Percentiles rank a stretch among this genome's conserved stretches.
These are phyloP conservation scores for Platerodrilus igneus DNA, from an alignment of 2,888 invertebrate genomes.

Conservation along the genomic window DNA sequence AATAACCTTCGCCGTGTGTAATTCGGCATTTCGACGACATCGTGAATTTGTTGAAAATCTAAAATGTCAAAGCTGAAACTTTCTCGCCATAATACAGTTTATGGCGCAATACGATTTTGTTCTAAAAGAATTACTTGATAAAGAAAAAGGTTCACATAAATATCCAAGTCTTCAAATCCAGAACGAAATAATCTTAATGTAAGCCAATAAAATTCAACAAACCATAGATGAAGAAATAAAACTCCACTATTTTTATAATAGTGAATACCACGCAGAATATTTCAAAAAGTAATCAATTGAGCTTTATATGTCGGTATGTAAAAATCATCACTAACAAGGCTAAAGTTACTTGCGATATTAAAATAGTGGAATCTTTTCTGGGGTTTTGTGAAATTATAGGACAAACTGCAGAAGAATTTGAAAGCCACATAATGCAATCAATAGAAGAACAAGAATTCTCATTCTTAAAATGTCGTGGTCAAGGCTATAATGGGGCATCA, in stretches of 20 bases:
- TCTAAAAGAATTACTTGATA: constrained; percentile 3
- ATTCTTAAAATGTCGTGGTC: constrained; percentile 3
- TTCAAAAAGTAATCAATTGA: constrained; percentile 6
- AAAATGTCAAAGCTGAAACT: no score
- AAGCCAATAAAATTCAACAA: not conserved
- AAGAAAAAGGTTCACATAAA: not conserved
- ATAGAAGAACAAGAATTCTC: not conserved
- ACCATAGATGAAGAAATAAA: not conserved
- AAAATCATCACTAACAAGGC: not conserved
- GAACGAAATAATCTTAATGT: constrained; percentile 3
- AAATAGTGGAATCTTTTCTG: constrained; percentile 3
- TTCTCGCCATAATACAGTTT: not conserved
- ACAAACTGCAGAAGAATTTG: constrained; percentile 1
- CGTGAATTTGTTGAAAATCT: no score
- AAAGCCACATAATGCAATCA: not conserved
- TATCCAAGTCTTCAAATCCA: constrained; percentile 2
- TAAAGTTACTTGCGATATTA: not conserved
- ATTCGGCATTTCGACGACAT: no score
- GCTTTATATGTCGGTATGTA: not conserved
- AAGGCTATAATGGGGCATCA: constrained; percentile 5
- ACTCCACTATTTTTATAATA: constrained; percentile 1
- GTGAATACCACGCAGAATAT: constrained; percentile 5
- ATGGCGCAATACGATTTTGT: constrained; percentile 2
- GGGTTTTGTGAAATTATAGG: not conserved
- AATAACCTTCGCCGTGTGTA: no score